A percentile compares a stretch with the other conserved stretches of the same genome.
These are phyloP conservation scores for Rhyzopertha dominica DNA, from an alignment of 1,140 invertebrate species.

Conservation along the genomic window DNA sequence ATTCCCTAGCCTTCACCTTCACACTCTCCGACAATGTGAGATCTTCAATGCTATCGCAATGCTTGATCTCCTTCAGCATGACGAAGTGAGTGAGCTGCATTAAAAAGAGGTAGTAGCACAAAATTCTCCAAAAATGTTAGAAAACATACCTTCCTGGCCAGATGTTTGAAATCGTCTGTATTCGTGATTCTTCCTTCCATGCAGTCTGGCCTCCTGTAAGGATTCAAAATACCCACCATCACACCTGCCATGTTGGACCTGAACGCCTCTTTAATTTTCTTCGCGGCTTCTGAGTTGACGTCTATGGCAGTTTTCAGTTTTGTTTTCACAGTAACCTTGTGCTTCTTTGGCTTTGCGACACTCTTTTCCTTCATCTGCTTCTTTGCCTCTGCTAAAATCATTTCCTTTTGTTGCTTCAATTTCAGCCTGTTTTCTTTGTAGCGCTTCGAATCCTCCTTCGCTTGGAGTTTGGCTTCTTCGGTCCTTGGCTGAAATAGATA, in stretches of 20 bases:
- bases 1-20: constrained; percentile 89
- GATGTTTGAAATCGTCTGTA: constrained; percentile 92
- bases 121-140: constrained; percentile 12
- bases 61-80: constrained; percentile 93
- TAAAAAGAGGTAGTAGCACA: constrained; percentile 19
- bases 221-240: constrained; percentile 86
- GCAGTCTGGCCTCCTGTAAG: constrained; percentile 81
- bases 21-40: constrained; percentile 89
- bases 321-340: constrained; percentile 24
- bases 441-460: constrained; percentile 57
- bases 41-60: constrained; percentile 82
- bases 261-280: constrained; percentile 82
- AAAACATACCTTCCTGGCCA: constrained; percentile 81
- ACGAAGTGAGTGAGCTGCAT: constrained; percentile 92
- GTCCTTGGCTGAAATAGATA: constrained; percentile 58
- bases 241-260: constrained; percentile 81
- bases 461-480: constrained; percentile 68
- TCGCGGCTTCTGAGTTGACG: constrained; percentile 49
- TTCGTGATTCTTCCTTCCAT: constrained; percentile 77
- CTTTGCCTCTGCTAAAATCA: constrained; percentile 40
- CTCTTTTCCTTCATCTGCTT: constrained; percentile 28
- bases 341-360: constrained; percentile 38
- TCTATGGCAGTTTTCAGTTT: constrained; percentile 46
- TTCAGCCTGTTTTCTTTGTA: constrained; percentile 78
- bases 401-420: constrained; percentile 62